Percentiles rank a stretch among this genome's conserved stretches.
Evolutionary conservation across 1,140 invertebrate genomes (phyloP).

Genomic region (Portunus trituberculatus): DNA sequence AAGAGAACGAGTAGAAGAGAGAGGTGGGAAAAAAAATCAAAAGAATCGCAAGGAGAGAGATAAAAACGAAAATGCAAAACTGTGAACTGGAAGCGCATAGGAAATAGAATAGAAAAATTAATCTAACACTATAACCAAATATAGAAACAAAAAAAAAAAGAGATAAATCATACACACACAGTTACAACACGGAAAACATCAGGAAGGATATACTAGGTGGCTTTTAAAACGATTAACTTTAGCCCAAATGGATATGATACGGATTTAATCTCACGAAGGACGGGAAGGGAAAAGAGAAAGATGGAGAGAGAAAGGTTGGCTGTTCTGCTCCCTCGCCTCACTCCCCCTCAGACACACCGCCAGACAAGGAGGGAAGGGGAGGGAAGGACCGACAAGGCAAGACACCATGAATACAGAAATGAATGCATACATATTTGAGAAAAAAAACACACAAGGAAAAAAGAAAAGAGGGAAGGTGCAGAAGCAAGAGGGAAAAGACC

Average conservation of each 20-base stretch:
- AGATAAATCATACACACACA: not conserved
- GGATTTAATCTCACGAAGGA: no score
- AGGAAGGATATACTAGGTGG: no score
- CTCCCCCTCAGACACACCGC: no score
- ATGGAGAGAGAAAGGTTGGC: not conserved
- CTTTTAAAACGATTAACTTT: no score
- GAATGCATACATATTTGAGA: not conserved
- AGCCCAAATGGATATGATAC: no score
- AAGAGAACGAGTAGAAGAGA: not conserved
- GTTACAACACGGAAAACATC: no score
- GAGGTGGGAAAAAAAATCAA: not conserved
- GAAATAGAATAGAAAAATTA: not conserved
- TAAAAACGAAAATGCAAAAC: not conserved
- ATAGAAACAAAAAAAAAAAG: not conserved
- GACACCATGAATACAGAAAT: not conserved
- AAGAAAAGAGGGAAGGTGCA: not conserved
- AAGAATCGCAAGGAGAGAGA: not conserved
- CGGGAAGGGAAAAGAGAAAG: not conserved
- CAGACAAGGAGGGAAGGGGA: constrained; percentile 9
- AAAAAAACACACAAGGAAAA: not conserved
- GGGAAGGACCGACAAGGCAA: not conserved
- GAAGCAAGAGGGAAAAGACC: not conserved
- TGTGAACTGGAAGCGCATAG: not conserved
- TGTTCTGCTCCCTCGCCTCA: no score
- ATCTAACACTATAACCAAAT: not conserved